A percentile compares a stretch with the other conserved stretches of the same genome.
phyloP scores from a whole-genome alignment of 2,888 invertebrate genomes.

The Temnothorax unifasciatus region DNA sequence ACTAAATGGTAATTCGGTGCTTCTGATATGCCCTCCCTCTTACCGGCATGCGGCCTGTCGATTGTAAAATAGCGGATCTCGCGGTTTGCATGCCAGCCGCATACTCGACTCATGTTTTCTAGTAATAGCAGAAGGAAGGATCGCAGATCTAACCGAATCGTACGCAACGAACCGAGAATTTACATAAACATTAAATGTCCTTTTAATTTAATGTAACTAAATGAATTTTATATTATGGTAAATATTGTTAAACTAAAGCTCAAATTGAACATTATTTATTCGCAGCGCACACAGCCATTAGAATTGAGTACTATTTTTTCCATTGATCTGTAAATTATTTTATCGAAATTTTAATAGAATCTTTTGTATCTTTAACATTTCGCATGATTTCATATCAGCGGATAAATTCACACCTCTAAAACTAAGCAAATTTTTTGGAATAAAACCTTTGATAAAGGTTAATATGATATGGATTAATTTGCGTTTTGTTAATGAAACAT shows the following conservation, averaged over 20 bases:
- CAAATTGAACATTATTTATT: neutral
- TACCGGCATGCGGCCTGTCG: constrained; percentile 40
- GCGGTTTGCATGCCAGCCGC: constrained; percentile 32
- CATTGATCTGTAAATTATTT: constrained; percentile 14
- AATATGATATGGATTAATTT: neutral
- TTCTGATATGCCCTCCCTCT: constrained; percentile 64
- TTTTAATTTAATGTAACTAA: neutral
- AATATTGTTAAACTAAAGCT: neutral
- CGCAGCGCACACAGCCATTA: neutral
- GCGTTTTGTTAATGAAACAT: neutral
- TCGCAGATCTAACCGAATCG: neutral
- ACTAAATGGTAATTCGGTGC: constrained; percentile 66
- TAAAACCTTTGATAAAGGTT: constrained; percentile 1
- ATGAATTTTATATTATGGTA: neutral
- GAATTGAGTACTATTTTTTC: neutral
- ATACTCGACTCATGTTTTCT: constrained; percentile 33
- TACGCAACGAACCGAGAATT: neutral
- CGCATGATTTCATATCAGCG: neutral
- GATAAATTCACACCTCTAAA: neutral
- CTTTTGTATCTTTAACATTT: neutral
- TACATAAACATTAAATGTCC: neutral
- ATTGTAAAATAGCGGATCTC: constrained; percentile 44
- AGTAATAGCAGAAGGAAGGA: neutral
- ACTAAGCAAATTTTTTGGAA: neutral
- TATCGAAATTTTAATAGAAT: neutral